phyloP scores from a whole-genome alignment of 2,113 vertebrate genomes.

The Callopanchax toddi region DNA sequence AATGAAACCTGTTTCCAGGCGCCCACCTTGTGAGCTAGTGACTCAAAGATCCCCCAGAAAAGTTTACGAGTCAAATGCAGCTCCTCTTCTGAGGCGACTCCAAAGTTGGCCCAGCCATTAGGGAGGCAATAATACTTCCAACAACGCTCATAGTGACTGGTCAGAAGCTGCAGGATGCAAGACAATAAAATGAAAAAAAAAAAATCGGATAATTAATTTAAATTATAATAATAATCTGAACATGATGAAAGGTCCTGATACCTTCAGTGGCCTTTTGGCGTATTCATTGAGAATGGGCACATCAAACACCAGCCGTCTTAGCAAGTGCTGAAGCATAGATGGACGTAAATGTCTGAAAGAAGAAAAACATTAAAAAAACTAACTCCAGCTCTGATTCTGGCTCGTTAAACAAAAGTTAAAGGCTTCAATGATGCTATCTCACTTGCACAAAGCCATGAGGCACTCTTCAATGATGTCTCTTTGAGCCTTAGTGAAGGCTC shows the following conservation, averaged over 20 bases:
- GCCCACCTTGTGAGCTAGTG: conserved; percentile 88
- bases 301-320: conserved; percentile 91
- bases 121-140: conserved; percentile 97
- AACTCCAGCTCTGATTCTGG: background rate
- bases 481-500: conserved; percentile 94
- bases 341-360: conserved; percentile 86
- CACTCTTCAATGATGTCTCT: conserved; percentile 94
- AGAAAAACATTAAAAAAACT: conserved; percentile 14
- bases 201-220: background rate
- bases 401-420: background rate
- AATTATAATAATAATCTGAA: background rate
- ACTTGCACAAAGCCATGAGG: conserved; percentile 95
- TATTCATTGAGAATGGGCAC: conserved; percentile 94
- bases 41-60: conserved; percentile 97
- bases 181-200: background rate
- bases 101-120: conserved; percentile 93
- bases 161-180: conserved; percentile 83
- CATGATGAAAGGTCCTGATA: conserved; percentile 36
- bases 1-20: background rate
- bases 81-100: conserved; percentile 92
- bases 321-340: conserved; percentile 92
- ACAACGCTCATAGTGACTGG: conserved; percentile 94
- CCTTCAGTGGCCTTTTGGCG: conserved; percentile 95
- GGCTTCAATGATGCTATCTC: conserved; percentile 3
- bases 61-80: conserved; percentile 92